Percentiles rank a stretch among this genome's conserved stretches.
These are phyloP conservation scores for Sanderia malayensis DNA, from an alignment of 30 jellyfish, hydroid and myxozoan species.

Conservation along the genomic window DNA sequence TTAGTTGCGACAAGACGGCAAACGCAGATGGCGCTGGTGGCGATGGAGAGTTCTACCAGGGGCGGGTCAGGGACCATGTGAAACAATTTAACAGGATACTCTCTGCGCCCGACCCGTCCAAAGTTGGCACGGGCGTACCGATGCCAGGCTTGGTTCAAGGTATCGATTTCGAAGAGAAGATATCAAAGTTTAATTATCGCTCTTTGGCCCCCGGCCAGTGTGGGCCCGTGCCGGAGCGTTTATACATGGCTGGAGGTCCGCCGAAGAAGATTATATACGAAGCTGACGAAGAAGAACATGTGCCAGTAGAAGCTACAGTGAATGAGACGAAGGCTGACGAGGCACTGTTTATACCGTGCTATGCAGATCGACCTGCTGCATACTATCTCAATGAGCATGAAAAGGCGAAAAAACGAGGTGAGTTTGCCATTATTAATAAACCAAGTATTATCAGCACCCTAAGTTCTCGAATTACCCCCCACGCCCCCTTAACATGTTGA, in stretches of 20 bases:
- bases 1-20: constrained; percentile 23
- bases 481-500: no score
- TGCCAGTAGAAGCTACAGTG: no score
- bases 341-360: constrained; percentile 44
- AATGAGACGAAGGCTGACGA: constrained; percentile 10
- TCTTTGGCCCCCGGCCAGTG: constrained; percentile 84
- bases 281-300: not conserved
- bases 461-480: no score
- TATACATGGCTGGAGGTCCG: constrained; percentile 63
- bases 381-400: constrained; percentile 22
- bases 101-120: constrained; percentile 64
- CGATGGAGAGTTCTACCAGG: constrained; percentile 72
- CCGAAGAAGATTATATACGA: constrained; percentile 53
- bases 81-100: constrained; percentile 61
- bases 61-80: constrained; percentile 83
- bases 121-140: constrained; percentile 88
- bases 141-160: constrained; percentile 89
- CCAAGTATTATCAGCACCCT: no score
- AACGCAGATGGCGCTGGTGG: no score
- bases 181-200: constrained; percentile 61
- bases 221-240: constrained; percentile 55
- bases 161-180: constrained; percentile 66
- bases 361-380: constrained; percentile 69
- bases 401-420: constrained; percentile 22
- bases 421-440: no score